These are phyloP conservation scores for Patella pellucida DNA, from an alignment of 2,888 invertebrate species.

Conservation along the genomic window DNA sequence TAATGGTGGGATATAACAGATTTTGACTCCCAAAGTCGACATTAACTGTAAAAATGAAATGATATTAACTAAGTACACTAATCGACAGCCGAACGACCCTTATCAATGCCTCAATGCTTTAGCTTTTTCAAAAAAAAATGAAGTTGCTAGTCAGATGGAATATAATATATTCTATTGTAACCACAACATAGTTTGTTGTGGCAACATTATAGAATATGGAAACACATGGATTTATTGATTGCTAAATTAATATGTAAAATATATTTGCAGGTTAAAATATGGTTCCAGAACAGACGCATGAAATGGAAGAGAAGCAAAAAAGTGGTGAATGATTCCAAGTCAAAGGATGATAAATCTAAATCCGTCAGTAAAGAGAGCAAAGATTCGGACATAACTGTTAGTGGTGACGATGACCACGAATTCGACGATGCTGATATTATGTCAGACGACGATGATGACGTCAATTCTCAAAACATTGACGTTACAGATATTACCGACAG, in stretches of 20 bases:
- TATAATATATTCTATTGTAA: background rate
- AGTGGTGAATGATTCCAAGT: slow-evolving; percentile 77
- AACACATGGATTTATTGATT: background rate
- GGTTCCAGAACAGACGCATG: slow-evolving; percentile 99
- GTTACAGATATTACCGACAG: slow-evolving; percentile 20
- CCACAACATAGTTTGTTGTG: background rate
- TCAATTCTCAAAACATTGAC: slow-evolving; percentile 23
- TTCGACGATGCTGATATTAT: slow-evolving; percentile 1
- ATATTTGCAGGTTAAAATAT: slow-evolving; percentile 88
- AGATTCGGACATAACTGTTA: background rate
- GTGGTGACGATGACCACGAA: background rate
- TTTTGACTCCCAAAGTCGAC: too few relatives aligned
- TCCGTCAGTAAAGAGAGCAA: background rate
- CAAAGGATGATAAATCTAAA: slow-evolving; percentile 23
- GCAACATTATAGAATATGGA: background rate
- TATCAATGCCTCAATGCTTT: too few relatives aligned
- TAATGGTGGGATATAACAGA: too few relatives aligned
- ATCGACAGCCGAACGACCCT: too few relatives aligned
- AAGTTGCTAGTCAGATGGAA: background rate
- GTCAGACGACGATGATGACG: slow-evolving; percentile 17
- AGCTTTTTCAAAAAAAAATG: too few relatives aligned
- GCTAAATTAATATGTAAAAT: background rate
- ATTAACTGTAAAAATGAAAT: too few relatives aligned
- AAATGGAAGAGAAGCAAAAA: slow-evolving; percentile 99
- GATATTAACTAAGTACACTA: too few relatives aligned